phyloP scores from a whole-genome alignment of 2,888 invertebrate genomes.

The Eupithecia dodoneata region DNA sequence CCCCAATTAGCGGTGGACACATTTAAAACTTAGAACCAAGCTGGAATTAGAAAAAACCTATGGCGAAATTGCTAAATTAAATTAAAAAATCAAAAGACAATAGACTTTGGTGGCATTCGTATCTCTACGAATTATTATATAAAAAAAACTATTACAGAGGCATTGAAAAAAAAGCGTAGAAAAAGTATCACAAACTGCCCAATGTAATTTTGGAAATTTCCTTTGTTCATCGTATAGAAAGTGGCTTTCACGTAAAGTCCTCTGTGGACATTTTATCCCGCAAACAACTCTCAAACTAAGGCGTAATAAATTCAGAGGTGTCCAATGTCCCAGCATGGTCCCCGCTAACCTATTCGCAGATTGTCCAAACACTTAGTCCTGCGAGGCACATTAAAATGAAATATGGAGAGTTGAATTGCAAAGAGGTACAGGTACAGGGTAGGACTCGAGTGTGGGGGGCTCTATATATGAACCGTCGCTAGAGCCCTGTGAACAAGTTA shows the following conservation, averaged over 20 bases:
- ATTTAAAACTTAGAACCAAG: too few relatives aligned
- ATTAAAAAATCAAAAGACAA: too few relatives aligned
- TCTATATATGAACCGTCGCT: not conserved
- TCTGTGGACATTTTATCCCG: not conserved
- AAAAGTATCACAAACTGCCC: too few relatives aligned
- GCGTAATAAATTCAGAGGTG: slow-evolving; percentile 23
- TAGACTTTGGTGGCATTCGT: too few relatives aligned
- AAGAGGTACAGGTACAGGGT: slow-evolving; percentile 29
- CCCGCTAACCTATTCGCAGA: slow-evolving; percentile 23
- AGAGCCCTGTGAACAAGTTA: too few relatives aligned
- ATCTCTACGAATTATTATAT: too few relatives aligned
- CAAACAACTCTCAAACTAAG: slow-evolving; percentile 1
- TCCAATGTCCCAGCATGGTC: slow-evolving; percentile 17
- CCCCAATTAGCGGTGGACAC: too few relatives aligned
- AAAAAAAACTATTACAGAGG: too few relatives aligned
- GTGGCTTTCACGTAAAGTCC: not conserved
- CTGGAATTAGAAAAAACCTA: too few relatives aligned
- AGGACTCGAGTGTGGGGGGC: not conserved
- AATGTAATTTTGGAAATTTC: too few relatives aligned
- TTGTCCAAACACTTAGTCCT: slow-evolving; percentile 31
- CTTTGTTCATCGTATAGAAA: not conserved
- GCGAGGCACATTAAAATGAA: slow-evolving; percentile 63
- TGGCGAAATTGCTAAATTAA: too few relatives aligned
- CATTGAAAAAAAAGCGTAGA: too few relatives aligned
- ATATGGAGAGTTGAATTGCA: slow-evolving; percentile 60